Base-by-base conservation (phyloP, 2,888 invertebrate species). In the Leptinotarsa peninsularis region DNA sequence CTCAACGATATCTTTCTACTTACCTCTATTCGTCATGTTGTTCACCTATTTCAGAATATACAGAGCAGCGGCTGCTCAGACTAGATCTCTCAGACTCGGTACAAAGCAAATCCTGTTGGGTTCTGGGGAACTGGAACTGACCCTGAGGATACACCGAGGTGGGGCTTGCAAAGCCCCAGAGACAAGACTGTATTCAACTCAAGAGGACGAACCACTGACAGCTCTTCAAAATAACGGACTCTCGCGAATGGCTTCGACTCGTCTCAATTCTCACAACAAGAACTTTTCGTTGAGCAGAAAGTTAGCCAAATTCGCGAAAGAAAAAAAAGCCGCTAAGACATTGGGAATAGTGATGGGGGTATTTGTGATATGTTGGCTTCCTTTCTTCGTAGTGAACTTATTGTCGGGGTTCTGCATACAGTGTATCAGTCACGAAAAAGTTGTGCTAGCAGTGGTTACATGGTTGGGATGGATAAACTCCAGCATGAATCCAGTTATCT, bases 21-120 rank as follows among this genome's bases (percentile, higher is more conserved):
- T 98, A 82, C 99, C 99, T 49, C 90, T 99, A 49, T 93, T 97
- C 87, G 96, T 99, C 74, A 99, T 99, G 97, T 95, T 99, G 81
- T 98, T 98, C 89, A 98, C 98, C 4, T 99, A 99, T 88, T 98
- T 96, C 88, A 93, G 96, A 81, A 98, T 98, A 83, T 98, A 98
- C 89, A 91, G 95, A 66, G 98, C 98, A 4, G 98, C 98, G 4
- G 94, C 95, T 3, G 94, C 95, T 83, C 98, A 98, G 89, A 97
- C 97, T 72, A 91, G 95, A 79, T 97, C 97, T 72, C 90, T 98
- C 52, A 95, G 96, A 86, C 92, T 96, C 76, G 98, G 98, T 76
- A 95, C 96, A 74, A 98, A 98, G 85, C 95, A 95, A 89, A 95
- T 96, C 82, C 92, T 95, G 88, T 91, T 95, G 88, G 94, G 95